Conservation (phyloP, 2,113 vertebrate species). For the Numenius arquata region DNA sequence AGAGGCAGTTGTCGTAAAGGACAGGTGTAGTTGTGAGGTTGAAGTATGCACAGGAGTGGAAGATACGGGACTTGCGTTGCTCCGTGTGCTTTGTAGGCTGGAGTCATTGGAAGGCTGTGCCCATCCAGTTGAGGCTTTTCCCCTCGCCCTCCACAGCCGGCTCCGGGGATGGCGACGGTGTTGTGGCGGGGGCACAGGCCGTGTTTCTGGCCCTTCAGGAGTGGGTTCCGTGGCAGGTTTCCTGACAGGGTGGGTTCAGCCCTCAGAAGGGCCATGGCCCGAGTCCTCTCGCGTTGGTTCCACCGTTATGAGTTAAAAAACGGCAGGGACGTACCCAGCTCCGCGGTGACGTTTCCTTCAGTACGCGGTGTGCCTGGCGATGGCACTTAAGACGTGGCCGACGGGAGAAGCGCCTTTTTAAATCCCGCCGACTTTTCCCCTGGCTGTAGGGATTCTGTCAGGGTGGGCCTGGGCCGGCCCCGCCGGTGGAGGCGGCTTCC, state of each 20-base stretch:
- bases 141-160: accelerated
- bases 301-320: neutral
- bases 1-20: neutral
- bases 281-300: accelerated
- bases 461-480: no score
- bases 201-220: neutral
- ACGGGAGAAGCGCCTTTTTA: accelerated
- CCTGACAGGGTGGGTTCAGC: accelerated
- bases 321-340: accelerated
- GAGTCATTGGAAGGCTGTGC: neutral
- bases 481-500: neutral
- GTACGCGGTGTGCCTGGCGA: accelerated
- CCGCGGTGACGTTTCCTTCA: accelerated
- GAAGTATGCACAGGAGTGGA: neutral
- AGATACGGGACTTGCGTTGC: accelerated
- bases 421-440: neutral
- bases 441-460: accelerated
- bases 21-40: accelerated
- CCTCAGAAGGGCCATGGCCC: accelerated
- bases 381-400: neutral
- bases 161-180: accelerated
- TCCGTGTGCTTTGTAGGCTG: accelerated
- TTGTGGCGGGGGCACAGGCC: accelerated
- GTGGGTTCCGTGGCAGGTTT: neutral
- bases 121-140: neutral